These are phyloP conservation scores for Drosophila neotestacea DNA, from an alignment of 2,888 invertebrate species.

Conservation along the genomic window DNA sequence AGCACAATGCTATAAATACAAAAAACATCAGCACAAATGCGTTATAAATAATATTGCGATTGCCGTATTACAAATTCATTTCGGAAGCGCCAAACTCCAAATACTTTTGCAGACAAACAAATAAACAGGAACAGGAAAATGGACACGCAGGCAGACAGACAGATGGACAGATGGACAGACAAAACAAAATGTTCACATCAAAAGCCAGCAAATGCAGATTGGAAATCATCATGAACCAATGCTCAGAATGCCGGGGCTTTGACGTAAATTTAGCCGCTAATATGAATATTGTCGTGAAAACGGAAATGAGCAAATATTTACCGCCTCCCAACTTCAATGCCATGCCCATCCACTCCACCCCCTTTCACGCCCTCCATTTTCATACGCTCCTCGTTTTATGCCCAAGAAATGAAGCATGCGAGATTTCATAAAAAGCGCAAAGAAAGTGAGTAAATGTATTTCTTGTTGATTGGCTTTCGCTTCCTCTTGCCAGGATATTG, in stretches of 20 bases:
- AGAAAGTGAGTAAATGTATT: constrained; percentile 71
- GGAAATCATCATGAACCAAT: constrained; percentile 66
- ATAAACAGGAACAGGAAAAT: constrained; percentile 28
- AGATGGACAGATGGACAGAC: constrained; percentile 6
- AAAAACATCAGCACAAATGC: constrained; percentile 75
- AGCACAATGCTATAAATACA: constrained; percentile 77
- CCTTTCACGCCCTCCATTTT: constrained; percentile 20
- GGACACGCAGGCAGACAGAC: not conserved
- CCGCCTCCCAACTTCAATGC: constrained; percentile 6
- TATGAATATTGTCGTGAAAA: constrained; percentile 78
- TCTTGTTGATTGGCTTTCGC: constrained; percentile 72
- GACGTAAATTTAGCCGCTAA: constrained; percentile 73
- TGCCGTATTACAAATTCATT: constrained; percentile 73
- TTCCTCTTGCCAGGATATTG: constrained; percentile 64
- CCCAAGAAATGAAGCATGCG: constrained; percentile 69
- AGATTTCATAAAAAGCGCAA: constrained; percentile 73
- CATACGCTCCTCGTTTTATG: constrained; percentile 37
- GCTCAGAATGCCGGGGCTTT: constrained; percentile 36
- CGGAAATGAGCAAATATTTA: constrained; percentile 74
- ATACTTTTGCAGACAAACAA: constrained; percentile 36
- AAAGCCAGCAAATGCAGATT: constrained; percentile 59
- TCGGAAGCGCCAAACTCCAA: constrained; percentile 49
- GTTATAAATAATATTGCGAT: constrained; percentile 77
- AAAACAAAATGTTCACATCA: constrained; percentile 38
- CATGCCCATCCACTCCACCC: not conserved